Percentiles rank a stretch among this genome's conserved stretches.
Evolutionary conservation across 2,113 vertebrate genomes (phyloP).

Genomic region (Cairina moschata): DNA sequence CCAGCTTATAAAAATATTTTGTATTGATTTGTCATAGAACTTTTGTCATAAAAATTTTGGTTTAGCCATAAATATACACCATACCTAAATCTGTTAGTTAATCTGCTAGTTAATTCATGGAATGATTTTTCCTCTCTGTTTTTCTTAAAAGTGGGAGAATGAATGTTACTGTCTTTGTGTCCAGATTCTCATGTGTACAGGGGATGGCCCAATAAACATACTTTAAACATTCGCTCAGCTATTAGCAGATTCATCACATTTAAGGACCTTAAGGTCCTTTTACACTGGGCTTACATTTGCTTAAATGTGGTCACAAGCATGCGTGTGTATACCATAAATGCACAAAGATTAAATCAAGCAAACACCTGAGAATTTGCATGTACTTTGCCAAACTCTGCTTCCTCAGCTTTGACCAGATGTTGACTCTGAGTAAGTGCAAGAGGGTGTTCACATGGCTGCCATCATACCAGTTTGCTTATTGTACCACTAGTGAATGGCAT

Average conservation of each 20-base stretch:
- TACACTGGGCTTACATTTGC: not conserved
- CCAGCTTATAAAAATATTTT: not conserved
- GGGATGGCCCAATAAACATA: not conserved
- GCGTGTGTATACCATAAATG: not conserved
- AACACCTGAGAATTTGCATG: not conserved
- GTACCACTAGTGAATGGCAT: slow-evolving; percentile 15
- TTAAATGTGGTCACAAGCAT: not conserved
- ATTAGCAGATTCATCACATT: not conserved
- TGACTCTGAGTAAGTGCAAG: not conserved
- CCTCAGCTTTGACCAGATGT: not conserved
- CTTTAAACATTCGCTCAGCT: not conserved
- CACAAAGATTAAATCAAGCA: not conserved
- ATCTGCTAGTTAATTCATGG: not conserved
- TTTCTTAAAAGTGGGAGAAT: not conserved
- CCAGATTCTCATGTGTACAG: not conserved
- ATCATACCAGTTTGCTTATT: not conserved
- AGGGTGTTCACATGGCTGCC: not conserved
- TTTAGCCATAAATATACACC: not conserved
- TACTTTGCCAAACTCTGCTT: not conserved
- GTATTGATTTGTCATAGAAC: not conserved
- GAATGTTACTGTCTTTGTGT: not conserved
- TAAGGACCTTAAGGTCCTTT: not conserved
- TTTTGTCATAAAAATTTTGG: not conserved
- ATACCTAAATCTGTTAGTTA: not conserved
- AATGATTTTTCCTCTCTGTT: slow-evolving; percentile 8